phyloP scores from a whole-genome alignment of 1,140 invertebrate genomes.

The Colletes latitarsis region DNA sequence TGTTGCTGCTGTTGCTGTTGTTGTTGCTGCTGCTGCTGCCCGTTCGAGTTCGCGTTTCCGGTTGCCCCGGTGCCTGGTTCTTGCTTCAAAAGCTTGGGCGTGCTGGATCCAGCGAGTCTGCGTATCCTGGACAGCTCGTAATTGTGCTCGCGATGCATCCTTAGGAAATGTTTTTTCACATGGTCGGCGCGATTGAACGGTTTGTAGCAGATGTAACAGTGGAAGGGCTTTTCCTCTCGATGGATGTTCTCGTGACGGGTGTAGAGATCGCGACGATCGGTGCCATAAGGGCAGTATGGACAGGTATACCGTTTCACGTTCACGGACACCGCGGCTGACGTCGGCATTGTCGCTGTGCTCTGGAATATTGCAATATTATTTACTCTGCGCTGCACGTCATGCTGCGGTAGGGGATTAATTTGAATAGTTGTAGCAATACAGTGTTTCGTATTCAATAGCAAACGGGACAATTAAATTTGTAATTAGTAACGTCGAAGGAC shows the following conservation, averaged over 20 bases:
- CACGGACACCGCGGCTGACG: constrained; percentile 55
- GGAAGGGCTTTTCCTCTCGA: constrained; percentile 95
- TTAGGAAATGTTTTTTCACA: constrained; percentile 95
- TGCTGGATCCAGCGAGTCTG: constrained; percentile 71
- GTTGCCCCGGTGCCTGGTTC: not conserved
- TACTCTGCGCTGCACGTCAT: too few species aligned
- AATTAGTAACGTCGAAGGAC: too few species aligned
- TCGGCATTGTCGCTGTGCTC: constrained; percentile 63
- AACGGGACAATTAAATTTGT: too few species aligned
- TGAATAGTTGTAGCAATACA: too few species aligned
- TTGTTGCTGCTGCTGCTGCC: constrained; percentile 33
- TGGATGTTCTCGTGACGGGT: constrained; percentile 98
- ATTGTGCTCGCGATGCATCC: constrained; percentile 93
- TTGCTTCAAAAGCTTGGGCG: constrained; percentile 65
- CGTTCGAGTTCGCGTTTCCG: constrained; percentile 14
- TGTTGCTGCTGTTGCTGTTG: constrained; percentile 45
- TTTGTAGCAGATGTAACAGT: constrained; percentile 95
- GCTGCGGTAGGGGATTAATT: too few species aligned
- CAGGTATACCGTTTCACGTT: constrained; percentile 90
- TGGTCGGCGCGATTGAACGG: constrained; percentile 97
- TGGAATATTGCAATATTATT: not conserved
- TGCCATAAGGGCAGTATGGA: constrained; percentile 92
- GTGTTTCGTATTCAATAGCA: too few species aligned
- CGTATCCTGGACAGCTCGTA: constrained; percentile 93
- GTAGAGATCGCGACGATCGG: constrained; percentile 95